Base-by-base conservation (phyloP, 2,113 vertebrate species). In the Arenaria interpres region DNA sequence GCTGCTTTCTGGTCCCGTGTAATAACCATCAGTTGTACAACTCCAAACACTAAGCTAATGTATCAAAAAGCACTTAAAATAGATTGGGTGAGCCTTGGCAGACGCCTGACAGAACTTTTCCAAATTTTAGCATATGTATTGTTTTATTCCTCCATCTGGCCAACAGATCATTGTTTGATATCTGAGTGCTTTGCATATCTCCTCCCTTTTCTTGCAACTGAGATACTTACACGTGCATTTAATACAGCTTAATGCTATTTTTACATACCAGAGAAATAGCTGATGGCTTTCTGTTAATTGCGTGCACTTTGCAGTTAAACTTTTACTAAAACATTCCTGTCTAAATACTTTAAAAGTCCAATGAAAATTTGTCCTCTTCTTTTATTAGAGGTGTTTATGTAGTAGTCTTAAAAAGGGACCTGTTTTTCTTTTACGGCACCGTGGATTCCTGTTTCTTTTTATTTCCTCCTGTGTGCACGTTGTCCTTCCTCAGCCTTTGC, bases 31-130 rank as follows among this genome's bases (percentile, higher is more conserved):
- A 43, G 57, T 90, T 50, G 92, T 95, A 92, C 83, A 75, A 92
- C 95, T 97, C 98, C 97, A 96, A 98, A 98, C 97, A 97, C 97
- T 97, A 98, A 98, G 97, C 98, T 98, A 97, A 98, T 98, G 98
- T 98, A 98, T 98, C 97, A 98, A 91, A 98, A 97, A 98, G 97
- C 98, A 98, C 98, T 98, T 98, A 97, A 96, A 98, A 97, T 98
- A 97, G 96, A 97, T 97, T 97, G 97, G 97, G 98, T 98, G 97
- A 97, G 82, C 95, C 88, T 95, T 97, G 98, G 97, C 96, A 97
- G 97, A 94, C 91, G 69, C 88, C 33, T 74, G 78, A 71, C 77
- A 97, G 89, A 95, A 95, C 95, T 98, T 97, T 86, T 96, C 95
- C 96, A 97, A 97, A 97, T 97, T 98, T 97, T 98, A 96, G 95